These are phyloP conservation scores for Prunella himalayana DNA, from an alignment of 2,113 vertebrate species.

Conservation along the genomic window DNA sequence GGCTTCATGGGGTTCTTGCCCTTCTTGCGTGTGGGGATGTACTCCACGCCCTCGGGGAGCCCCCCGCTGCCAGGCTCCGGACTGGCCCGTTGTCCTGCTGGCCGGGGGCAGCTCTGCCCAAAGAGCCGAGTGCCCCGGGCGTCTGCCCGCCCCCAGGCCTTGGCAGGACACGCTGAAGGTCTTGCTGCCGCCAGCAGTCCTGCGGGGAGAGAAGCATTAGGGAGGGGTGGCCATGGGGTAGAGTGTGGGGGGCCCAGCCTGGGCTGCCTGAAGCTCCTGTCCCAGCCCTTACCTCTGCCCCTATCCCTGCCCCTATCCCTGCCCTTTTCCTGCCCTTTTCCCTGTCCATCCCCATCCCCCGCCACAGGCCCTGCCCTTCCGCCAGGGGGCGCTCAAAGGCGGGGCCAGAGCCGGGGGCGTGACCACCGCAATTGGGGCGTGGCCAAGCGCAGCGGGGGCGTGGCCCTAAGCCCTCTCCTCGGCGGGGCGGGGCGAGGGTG, in stretches of 20 bases:
- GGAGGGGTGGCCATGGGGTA: neutral
- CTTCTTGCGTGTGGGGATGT: conserved; percentile 82
- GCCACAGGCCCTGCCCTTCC: neutral
- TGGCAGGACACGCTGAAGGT: rapidly evolving
- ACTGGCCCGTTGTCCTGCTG: rapidly evolving
- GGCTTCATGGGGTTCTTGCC: conserved; percentile 87
- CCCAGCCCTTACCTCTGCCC: no score
- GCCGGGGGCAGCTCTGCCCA: neutral
- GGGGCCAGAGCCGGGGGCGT: neutral
- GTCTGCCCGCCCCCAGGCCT: rapidly evolving
- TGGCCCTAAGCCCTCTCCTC: neutral
- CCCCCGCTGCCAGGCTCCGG: neutral
- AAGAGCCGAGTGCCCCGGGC: neutral
- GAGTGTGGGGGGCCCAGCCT: rapidly evolving
- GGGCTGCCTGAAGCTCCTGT: neutral
- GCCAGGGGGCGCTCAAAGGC: neutral
- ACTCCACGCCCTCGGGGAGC: conserved; percentile 70
- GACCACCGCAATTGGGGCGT: rapidly evolving
- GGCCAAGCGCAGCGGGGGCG: neutral
- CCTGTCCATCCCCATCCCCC: no score
- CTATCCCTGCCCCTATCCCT: no score
- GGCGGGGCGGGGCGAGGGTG: no score
- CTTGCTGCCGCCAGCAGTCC: neutral
- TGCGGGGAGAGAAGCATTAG: neutral
- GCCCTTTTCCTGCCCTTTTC: neutral